Percentiles rank a stretch among this genome's conserved stretches.
These are phyloP conservation scores for Monopterus albus DNA, from an alignment of 2,113 vertebrate species.

Conservation along the genomic window DNA sequence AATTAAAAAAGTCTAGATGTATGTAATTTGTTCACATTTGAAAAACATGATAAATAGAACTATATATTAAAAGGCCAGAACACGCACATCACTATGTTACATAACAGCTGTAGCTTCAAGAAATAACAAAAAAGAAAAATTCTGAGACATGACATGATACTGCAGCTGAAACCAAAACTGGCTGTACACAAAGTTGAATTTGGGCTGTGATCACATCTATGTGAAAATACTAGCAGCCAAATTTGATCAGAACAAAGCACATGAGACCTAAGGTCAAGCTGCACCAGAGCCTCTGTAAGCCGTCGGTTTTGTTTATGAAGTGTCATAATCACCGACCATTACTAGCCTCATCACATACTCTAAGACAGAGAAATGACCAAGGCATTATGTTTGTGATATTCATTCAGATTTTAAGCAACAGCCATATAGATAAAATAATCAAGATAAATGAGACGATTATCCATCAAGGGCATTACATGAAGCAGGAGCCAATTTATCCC, in stretches of 20 bases:
- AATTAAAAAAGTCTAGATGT: too few relatives aligned
- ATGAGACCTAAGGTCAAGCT: constrained; percentile 50
- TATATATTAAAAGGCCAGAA: too few relatives aligned
- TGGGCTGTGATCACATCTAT: constrained; percentile 9
- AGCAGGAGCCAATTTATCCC: constrained; percentile 78
- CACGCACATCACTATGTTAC: too few relatives aligned
- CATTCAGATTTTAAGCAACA: constrained; percentile 73
- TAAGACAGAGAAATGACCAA: constrained; percentile 29
- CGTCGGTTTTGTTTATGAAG: constrained; percentile 40
- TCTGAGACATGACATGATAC: neutral
- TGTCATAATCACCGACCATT: constrained; percentile 49
- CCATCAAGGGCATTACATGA: constrained; percentile 79
- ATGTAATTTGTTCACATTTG: too few relatives aligned
- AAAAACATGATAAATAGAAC: too few relatives aligned
- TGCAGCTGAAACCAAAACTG: neutral
- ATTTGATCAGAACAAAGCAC: constrained; percentile 32
- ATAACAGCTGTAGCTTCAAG: neutral
- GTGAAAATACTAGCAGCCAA: constrained; percentile 1
- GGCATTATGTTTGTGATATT: constrained; percentile 67
- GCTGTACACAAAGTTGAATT: constrained; percentile 4
- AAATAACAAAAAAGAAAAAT: neutral
- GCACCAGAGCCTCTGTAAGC: constrained; percentile 7
- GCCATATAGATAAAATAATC: constrained; percentile 73
- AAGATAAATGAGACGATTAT: constrained; percentile 80
- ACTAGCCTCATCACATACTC: constrained; percentile 26